Evolutionary conservation across 2,797 vertebrate species (phyloP).

Genomic region (Cetoscarus ocellatus): DNA sequence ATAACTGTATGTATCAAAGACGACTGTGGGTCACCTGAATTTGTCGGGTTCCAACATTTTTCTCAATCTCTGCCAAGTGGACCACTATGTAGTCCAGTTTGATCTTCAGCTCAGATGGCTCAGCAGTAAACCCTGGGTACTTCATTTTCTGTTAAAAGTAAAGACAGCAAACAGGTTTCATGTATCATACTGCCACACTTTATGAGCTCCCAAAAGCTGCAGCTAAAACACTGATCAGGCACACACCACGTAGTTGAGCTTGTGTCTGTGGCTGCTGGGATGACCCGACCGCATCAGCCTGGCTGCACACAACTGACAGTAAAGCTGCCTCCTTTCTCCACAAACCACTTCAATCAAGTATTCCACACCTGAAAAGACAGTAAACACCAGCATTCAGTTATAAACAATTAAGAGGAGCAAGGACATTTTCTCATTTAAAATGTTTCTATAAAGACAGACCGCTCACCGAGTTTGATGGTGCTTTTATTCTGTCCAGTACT

Average conservation of each 20-base stretch:
- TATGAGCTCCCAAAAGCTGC: neutral
- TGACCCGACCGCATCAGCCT: constrained; percentile 35
- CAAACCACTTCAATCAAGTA: constrained; percentile 45
- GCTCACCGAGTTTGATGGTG: constrained; percentile 54
- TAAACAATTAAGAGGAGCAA: neutral
- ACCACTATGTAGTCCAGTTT: constrained; percentile 18
- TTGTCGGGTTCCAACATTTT: neutral
- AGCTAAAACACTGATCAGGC: neutral
- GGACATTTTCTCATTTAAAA: too few relatives aligned
- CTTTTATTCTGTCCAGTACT: neutral
- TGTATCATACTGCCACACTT: neutral
- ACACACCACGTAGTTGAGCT: constrained; percentile 66
- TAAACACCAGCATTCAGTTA: neutral
- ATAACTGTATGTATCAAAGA: neutral
- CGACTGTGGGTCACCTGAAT: constrained; percentile 42
- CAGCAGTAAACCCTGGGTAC: constrained; percentile 26
- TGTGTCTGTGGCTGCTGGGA: constrained; percentile 5
- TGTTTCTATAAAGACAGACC: neutral
- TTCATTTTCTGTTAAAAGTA: constrained; percentile 49
- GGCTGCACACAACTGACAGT: constrained; percentile 69
- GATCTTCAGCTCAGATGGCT: neutral
- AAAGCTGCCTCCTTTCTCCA: constrained; percentile 47
- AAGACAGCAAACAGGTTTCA: neutral
- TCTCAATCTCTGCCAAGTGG: constrained; percentile 37
- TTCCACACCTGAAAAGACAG: constrained; percentile 48